These are phyloP conservation scores for Oscheius sp. DNA, from an alignment of 2,888 invertebrate species.

Conservation along the genomic window DNA sequence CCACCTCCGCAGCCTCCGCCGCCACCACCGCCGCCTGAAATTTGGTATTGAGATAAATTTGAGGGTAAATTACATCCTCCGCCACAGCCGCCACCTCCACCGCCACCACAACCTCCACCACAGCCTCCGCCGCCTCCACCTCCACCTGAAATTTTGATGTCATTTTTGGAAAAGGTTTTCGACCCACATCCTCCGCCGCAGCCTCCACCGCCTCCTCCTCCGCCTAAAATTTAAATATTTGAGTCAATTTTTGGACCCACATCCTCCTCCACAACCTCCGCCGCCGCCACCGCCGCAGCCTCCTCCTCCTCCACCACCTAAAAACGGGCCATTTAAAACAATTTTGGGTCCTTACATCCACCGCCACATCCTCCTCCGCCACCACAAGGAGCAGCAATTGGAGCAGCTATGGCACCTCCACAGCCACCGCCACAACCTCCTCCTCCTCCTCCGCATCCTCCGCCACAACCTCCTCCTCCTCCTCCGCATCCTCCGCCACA, in stretches of 20 bases:
- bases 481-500: constrained; percentile 19
- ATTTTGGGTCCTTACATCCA: not conserved
- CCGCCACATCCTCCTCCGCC: not conserved
- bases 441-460: constrained; percentile 18
- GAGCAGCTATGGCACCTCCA: not conserved
- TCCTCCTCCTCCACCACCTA: constrained; percentile 12
- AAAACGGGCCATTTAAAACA: not conserved
- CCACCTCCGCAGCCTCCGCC: constrained; percentile 10
- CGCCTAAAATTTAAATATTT: not conserved
- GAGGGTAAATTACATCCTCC: not conserved
- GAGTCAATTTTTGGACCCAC: not conserved
- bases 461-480: constrained; percentile 22
- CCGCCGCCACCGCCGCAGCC: constrained; percentile 5
- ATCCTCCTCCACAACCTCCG: not conserved
- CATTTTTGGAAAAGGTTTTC: not conserved
- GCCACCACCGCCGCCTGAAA: not conserved
- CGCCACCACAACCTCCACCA: constrained; percentile 33
- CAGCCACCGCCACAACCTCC: no score
- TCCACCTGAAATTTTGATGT: constrained; percentile 6
- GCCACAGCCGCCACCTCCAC: constrained; percentile 13
- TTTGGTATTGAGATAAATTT: no score
- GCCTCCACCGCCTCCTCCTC: constrained; percentile 16
- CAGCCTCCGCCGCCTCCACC: constrained; percentile 32
- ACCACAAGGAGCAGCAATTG: not conserved
- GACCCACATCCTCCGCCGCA: not conserved